phyloP scores from a whole-genome alignment of 2,113 vertebrate genomes.

The Melanerpes aurifrons region DNA sequence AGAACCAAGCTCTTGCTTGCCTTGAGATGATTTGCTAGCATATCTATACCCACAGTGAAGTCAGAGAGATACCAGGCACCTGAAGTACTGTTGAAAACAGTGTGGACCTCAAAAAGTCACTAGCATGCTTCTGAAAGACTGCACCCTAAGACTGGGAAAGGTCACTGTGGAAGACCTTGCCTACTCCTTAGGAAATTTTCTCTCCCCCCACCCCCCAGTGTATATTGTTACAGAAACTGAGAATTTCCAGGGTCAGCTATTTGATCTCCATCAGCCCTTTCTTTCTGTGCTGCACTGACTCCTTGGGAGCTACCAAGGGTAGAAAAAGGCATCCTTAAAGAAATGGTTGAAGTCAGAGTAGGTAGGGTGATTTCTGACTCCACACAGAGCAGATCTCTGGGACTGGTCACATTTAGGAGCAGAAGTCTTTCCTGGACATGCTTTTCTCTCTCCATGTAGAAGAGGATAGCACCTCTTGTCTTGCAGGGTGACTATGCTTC shows the following conservation, averaged over 20 bases:
- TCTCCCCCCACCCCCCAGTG: neutral
- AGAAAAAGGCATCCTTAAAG: neutral
- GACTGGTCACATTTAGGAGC: neutral
- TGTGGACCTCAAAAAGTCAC: neutral
- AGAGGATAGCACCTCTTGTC: neutral
- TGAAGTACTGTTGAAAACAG: neutral
- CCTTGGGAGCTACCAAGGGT: neutral
- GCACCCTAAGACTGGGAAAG: neutral
- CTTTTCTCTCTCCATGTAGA: rapidly evolving
- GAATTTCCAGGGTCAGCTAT: neutral
- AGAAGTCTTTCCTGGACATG: neutral
- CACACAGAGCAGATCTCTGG: neutral
- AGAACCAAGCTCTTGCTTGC: neutral
- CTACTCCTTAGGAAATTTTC: neutral
- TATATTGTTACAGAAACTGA: neutral
- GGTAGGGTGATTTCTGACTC: neutral
- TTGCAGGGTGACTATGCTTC: neutral
- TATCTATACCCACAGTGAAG: rapidly evolving
- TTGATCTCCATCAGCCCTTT: neutral
- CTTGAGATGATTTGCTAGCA: neutral
- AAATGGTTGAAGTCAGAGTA: neutral
- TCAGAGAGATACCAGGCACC: neutral
- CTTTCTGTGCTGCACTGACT: neutral
- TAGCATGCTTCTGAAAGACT: neutral
- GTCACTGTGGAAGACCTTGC: neutral